These are phyloP conservation scores for Melolontha melolontha DNA, from an alignment of 2,888 invertebrate genomes.

Conservation along the genomic window DNA sequence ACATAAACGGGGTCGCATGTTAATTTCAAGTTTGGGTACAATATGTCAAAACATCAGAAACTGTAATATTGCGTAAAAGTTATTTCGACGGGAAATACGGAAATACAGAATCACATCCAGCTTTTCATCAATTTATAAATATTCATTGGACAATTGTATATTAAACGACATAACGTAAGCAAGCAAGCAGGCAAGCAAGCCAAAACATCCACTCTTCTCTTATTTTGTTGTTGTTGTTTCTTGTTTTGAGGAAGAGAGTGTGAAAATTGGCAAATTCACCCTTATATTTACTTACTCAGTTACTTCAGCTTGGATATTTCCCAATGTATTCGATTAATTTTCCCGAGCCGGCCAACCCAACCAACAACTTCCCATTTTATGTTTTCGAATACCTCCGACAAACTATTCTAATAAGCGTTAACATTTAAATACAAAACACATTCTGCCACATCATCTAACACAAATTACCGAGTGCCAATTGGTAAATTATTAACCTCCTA, in stretches of 20 bases:
- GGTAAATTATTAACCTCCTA: conserved; percentile 12
- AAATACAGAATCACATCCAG: conserved; percentile 2
- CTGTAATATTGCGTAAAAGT: conserved; percentile 31
- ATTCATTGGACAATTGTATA: conserved; percentile 35
- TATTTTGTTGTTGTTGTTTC: no score
- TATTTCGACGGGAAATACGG: conserved; percentile 21
- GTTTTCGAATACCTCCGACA: conserved; percentile 2
- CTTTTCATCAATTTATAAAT: conserved; percentile 31
- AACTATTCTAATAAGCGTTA: background rate
- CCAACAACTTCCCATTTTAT: background rate
- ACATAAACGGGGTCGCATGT: conserved; percentile 23
- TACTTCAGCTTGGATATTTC: background rate
- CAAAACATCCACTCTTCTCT: no score
- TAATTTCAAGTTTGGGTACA: conserved; percentile 13
- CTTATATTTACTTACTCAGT: conserved; percentile 16
- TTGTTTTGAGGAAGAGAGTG: no score
- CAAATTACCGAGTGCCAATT: conserved; percentile 14
- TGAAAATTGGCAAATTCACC: conserved; percentile 4
- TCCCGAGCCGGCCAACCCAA: conserved; percentile 4
- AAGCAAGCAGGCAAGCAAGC: background rate
- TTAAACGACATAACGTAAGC: conserved; percentile 20
- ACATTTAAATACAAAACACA: background rate
- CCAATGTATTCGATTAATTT: conserved; percentile 13
- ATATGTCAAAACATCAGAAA: conserved; percentile 23
- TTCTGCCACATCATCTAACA: background rate